These are phyloP conservation scores for Nothoprocta pentlandii DNA, from an alignment of 2,113 vertebrate species.

Conservation along the genomic window DNA sequence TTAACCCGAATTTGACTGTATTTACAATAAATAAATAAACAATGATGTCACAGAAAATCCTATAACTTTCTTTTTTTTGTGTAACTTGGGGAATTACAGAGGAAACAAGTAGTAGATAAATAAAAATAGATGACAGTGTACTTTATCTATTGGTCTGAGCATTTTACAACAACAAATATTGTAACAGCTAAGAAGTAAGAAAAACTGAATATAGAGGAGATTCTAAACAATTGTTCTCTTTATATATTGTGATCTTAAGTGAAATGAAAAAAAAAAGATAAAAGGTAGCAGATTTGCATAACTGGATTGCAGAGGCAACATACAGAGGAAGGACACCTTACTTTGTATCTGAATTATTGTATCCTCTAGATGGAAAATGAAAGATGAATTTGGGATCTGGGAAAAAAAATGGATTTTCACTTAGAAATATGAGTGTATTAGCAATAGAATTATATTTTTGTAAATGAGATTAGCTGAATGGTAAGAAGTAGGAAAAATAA, in stretches of 20 bases:
- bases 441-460: neutral
- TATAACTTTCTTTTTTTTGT: neutral
- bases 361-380: slow-evolving; percentile 1
- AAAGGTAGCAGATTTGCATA: neutral
- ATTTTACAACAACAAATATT: neutral
- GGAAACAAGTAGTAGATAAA: neutral
- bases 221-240: neutral
- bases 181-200: neutral
- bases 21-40: slow-evolving; percentile 20
- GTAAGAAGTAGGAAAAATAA: neutral
- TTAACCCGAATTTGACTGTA: neutral
- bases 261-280: neutral
- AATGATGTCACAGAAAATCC: slow-evolving; percentile 4
- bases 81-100: neutral
- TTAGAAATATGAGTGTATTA: neutral
- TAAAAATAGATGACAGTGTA: neutral
- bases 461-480: neutral
- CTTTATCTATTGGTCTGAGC: neutral
- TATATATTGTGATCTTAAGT: neutral
- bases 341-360: slow-evolving; percentile 27
- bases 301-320: neutral
- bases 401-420: slow-evolving; percentile 1
- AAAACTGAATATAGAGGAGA: neutral
- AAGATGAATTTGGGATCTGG: slow-evolving; percentile 13
- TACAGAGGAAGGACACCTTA: neutral